Base-by-base conservation (phyloP, 2,888 invertebrate genomes). In the Scrobipalpa costella region DNA sequence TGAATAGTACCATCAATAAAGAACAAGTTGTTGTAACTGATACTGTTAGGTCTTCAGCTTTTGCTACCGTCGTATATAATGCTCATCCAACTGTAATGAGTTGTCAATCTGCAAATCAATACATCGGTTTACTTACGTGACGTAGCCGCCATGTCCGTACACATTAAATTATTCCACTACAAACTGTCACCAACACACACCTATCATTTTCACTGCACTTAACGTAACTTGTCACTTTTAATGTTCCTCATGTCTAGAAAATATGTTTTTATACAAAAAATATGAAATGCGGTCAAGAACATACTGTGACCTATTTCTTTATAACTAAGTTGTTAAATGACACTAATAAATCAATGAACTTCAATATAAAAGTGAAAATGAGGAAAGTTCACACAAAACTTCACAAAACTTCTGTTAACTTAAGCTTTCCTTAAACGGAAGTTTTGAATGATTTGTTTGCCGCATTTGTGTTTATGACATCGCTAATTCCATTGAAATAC, bases 191-290 rank as follows among this genome's bases (percentile, higher is more conserved):
- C 7, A n/a, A 34, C 44, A 34, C 44, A 19, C 19, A 49, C 63
- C 44, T 63, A 17, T 59, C 52, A 63, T 63, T 60, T 59, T 34
- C 63, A 63, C 59, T 63, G 63, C 63, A 63, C 63, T 60, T 63
- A 63, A 27, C 38, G 15, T 57, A 34, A 55, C 55, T 7, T 27
- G 34, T 15, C 55, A 55, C 55, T 15, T 15, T 55, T 55, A 55
- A 15, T 34, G 8, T 55, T 55, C 33, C n/a, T 7, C n/a, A 8
- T 8, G 19, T 13, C 21, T 19, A 2, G 9, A 19, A 8, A 50
- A 9, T 21, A 52, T 11, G 21, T 27, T 52, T 27, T 21, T 15
- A 15, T 44, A 44, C n/a, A 44, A 44, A 44, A 44, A 7, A 44
- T 3, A 44, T n/a, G 11, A 11, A 52, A 21, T 27, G 11, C 27